phyloP scores from a whole-genome alignment of 1,140 invertebrate species.

The Aporrectodea caliginosa region DNA sequence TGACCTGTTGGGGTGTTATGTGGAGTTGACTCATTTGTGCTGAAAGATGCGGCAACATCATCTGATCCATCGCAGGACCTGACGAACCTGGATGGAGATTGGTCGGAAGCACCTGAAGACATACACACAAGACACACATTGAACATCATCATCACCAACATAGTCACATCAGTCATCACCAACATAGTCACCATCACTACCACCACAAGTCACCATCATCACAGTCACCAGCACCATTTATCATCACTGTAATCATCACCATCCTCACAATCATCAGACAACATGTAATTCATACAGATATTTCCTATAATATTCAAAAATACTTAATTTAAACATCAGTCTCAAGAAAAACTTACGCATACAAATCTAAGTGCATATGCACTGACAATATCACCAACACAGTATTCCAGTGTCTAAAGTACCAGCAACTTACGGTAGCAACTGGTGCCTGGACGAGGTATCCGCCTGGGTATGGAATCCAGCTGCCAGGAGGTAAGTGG shows the following conservation, averaged over 20 bases:
- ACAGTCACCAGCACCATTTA: neutral
- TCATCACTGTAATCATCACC: neutral
- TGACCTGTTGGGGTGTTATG: neutral
- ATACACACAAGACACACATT: too few species aligned
- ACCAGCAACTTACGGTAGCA: neutral
- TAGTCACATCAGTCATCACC: neutral
- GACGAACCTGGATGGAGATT: neutral
- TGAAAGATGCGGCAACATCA: neutral
- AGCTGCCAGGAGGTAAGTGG: neutral
- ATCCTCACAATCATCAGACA: too few species aligned
- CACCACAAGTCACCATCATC: neutral
- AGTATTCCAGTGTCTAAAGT: too few species aligned
- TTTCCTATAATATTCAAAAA: too few species aligned
- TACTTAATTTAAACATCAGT: neutral
- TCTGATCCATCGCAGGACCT: neutral
- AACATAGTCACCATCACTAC: neutral
- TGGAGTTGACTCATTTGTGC: neutral
- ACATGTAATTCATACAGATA: too few species aligned
- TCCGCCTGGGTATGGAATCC: neutral
- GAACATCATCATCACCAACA: neutral
- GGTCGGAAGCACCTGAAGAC: neutral
- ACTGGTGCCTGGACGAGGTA: neutral
- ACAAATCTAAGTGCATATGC: too few species aligned
- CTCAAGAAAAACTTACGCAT: neutral
- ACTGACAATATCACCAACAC: too few species aligned